These are phyloP conservation scores for Acanthococcus lagerstroemiae DNA, from an alignment of 2,888 invertebrate genomes.

Conservation along the genomic window DNA sequence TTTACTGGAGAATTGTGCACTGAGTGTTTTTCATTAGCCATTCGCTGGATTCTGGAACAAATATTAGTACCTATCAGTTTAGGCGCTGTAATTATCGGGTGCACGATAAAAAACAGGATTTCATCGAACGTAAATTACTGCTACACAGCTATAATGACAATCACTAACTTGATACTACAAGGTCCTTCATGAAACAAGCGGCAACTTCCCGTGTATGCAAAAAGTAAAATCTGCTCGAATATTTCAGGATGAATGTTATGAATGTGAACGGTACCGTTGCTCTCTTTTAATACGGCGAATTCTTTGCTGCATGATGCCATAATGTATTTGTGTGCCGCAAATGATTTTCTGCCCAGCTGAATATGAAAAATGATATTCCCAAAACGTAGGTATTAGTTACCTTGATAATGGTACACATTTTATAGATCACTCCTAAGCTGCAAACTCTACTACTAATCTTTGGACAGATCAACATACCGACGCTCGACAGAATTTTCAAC, in stretches of 20 bases:
- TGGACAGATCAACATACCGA: no score
- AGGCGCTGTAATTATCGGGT: no score
- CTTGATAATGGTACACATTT: no score
- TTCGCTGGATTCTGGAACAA: neutral
- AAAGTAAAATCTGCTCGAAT: constrained; percentile 59
- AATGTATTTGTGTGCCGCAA: constrained; percentile 64
- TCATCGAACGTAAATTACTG: neutral
- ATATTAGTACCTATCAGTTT: neutral
- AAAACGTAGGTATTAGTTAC: no score
- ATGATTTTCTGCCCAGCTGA: constrained; percentile 51
- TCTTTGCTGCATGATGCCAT: constrained; percentile 54
- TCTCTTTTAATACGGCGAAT: constrained; percentile 43
- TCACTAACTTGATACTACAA: neutral
- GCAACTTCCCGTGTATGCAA: constrained; percentile 60
- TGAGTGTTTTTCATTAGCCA: neutral
- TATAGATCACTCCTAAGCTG: no score
- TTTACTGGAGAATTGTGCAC: neutral
- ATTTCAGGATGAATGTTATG: constrained; percentile 53
- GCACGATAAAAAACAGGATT: no score
- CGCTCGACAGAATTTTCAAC: no score
- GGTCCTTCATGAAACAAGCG: constrained; percentile 44
- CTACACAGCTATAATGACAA: neutral
- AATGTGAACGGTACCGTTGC: constrained; percentile 38
- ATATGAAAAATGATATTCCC: constrained; percentile 31
- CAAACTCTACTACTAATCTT: no score